Base-by-base conservation (phyloP, 2,888 invertebrate species). In the Megastigmus dorsalis region DNA sequence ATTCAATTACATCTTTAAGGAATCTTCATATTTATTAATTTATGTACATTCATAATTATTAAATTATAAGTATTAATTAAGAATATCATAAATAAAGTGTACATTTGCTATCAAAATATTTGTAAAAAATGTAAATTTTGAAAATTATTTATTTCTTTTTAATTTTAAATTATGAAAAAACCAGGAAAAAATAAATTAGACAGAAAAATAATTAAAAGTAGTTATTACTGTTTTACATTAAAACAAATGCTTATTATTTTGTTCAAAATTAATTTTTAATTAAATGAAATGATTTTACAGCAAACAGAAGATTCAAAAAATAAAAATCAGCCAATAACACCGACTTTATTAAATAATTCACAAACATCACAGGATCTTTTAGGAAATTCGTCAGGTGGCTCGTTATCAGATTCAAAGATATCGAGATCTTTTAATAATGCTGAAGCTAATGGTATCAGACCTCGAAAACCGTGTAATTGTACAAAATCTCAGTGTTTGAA, bases 401-500 rank as follows among this genome's bases (percentile, higher is more conserved):
- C 85, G 36, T 69, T 81, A 15, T 57, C 78, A n/a, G 87, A 87
- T 45, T 79, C 78, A 20, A 87, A 85, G 77, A 79, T 70, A 67
- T 82, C 85, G 45, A 82, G 82, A 78, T 78, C 83, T 6, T 83
- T 81, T 38, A 77, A 83, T 9, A 84, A 79, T 52, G 76, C 88
- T 9, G 90, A 90, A 73, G 88, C 90, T 5, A 90, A 90, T 79
- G 91, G 90, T 15, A 89, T 91, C 74, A 90, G 94, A 79, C 93
- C 95, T 0, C 90, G 96, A 54, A 99, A 99, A 88, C 98, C 98
- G 9, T 99, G 99, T 89, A 99, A 99, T 88, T 99, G 99, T 89
- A 99, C 97, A 33, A 98, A 98, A 89, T 99, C 98, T 1, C 98
- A 98, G 87, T 99, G 99, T 85, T 91, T 99, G 77, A 99, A 99